Evolutionary conservation across 2,113 vertebrate species (phyloP).

Genomic region (Castor canadensis): DNA sequence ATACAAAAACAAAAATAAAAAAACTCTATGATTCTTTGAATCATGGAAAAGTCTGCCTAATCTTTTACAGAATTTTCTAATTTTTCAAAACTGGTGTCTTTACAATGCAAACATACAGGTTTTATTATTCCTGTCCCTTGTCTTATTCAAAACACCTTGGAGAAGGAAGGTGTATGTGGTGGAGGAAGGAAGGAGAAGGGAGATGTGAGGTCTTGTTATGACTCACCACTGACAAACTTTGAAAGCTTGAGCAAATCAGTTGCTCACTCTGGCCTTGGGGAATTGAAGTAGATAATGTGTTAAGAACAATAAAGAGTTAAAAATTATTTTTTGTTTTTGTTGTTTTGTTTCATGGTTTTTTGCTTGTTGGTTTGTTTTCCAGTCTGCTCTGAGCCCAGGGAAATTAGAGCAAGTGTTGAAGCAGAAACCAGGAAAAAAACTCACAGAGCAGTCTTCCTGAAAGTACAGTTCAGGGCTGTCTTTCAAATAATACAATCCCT

Average conservation of each 20-base stretch:
- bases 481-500: not conserved
- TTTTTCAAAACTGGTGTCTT: not conserved
- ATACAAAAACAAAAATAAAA: not conserved
- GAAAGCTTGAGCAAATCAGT: not conserved
- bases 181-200: not conserved
- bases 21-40: slow-evolving; percentile 20
- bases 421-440: not conserved
- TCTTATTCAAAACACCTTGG: not conserved
- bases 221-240: not conserved
- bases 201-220: not conserved
- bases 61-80: not conserved
- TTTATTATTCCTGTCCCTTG: not conserved
- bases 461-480: not conserved
- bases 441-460: not conserved
- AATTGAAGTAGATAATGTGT: not conserved
- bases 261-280: not conserved
- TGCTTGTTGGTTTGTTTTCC: not conserved
- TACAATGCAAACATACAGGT: not conserved
- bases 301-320: slow-evolving; percentile 15
- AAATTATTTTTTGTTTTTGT: not conserved
- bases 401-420: not conserved
- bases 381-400: not conserved
- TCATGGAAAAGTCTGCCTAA: not conserved
- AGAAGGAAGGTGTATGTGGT: not conserved
- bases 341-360: not conserved